Percentiles rank a stretch among this genome's conserved stretches.
Evolutionary conservation across 2,797 vertebrate species (phyloP).

Genomic region (Pampus argenteus): DNA sequence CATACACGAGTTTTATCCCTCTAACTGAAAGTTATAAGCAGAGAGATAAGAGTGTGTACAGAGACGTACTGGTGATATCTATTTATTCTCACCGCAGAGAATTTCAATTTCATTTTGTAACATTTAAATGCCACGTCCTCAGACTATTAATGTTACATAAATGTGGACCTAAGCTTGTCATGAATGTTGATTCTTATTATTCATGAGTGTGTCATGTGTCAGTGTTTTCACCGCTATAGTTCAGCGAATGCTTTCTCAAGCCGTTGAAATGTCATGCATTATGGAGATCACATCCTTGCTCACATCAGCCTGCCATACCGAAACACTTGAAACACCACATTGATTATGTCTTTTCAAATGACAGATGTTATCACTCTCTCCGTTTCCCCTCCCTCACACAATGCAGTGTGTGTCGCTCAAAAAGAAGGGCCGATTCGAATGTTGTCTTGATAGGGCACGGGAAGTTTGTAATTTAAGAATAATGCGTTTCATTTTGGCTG

Average conservation of each 20-base stretch:
- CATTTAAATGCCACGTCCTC: constrained; percentile 20
- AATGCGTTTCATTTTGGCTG: constrained; percentile 43
- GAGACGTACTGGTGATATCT: not conserved
- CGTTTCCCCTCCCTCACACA: constrained; percentile 24
- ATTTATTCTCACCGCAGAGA: constrained; percentile 3
- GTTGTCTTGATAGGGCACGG: constrained; percentile 32
- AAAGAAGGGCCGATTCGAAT: constrained; percentile 25
- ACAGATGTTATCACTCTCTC: constrained; percentile 15
- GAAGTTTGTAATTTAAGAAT: constrained; percentile 41
- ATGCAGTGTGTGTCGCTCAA: not conserved
- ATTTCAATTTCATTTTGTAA: constrained; percentile 1
- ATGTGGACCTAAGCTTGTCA: constrained; percentile 36
- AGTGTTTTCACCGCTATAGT: not conserved
- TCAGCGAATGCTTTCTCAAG: not conserved
- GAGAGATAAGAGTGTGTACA: not conserved
- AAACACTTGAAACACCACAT: constrained; percentile 20
- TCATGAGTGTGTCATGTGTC: constrained; percentile 16
- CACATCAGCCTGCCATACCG: constrained; percentile 14
- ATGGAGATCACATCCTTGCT: constrained; percentile 45
- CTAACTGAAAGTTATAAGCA: constrained; percentile 6
- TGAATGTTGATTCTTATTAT: constrained; percentile 16
- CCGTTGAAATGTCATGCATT: constrained; percentile 23
- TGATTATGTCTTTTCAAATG: constrained; percentile 37
- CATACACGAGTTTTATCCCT: constrained; percentile 20
- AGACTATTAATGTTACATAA: constrained; percentile 14